A percentile compares a stretch with the other conserved stretches of the same genome.
Conservation (phyloP, 2,888 invertebrate genomes). For the Drosophila mimetica region DNA sequence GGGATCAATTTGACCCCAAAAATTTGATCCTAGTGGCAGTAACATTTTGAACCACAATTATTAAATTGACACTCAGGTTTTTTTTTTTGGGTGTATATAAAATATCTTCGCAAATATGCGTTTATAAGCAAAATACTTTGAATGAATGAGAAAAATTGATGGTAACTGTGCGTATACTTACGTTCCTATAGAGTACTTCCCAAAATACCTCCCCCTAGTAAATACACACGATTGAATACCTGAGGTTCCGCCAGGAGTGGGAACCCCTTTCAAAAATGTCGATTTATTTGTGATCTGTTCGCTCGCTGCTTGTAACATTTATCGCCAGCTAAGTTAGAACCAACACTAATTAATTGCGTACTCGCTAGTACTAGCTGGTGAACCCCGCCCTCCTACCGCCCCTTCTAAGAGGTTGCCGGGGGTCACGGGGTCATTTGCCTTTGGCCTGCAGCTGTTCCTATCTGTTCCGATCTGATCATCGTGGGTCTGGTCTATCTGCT, state of each 20-base stretch:
- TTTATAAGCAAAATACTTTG: no score
- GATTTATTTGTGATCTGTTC: constrained; percentile 56
- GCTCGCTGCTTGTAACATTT: constrained; percentile 52
- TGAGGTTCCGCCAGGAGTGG: constrained; percentile 47
- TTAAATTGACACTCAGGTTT: no score
- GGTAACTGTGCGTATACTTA: no score
- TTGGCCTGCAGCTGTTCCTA: constrained; percentile 45
- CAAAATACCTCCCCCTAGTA: not conserved
- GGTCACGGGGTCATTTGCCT: constrained; percentile 20
- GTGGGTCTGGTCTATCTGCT: constrained; percentile 22
- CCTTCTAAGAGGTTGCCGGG: constrained; percentile 1
- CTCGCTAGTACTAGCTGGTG: constrained; percentile 28
- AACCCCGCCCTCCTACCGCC: not conserved
- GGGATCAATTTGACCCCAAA: no score
- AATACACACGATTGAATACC: constrained; percentile 36
- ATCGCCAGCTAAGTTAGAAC: constrained; percentile 55
- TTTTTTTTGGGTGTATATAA: no score
- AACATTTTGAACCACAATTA: no score
- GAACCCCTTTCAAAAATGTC: constrained; percentile 59
- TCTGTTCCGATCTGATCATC: constrained; percentile 11
- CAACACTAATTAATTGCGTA: constrained; percentile 59
- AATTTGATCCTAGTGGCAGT: no score
- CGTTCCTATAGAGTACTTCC: not conserved
- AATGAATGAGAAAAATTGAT: no score
- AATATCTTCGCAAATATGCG: no score